A percentile compares a stretch with the other conserved stretches of the same genome.
Evolutionary conservation across 2,888 invertebrate species (phyloP).

Genomic region (Helobdella robusta): DNA sequence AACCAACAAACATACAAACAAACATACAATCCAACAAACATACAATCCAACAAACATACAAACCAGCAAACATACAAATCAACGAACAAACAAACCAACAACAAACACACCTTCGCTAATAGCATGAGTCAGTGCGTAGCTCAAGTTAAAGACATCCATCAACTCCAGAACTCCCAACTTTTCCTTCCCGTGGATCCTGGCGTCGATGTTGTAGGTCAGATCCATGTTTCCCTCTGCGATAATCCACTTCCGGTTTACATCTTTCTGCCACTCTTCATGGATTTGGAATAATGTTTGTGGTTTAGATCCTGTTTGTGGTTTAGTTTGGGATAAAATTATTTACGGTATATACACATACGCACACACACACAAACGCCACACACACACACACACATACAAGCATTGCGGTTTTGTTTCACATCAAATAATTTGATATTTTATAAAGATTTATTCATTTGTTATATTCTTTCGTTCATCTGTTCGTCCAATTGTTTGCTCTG

Average conservation of each 20-base stretch:
- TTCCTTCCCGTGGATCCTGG: not conserved
- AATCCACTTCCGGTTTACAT: not conserved
- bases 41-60: no score
- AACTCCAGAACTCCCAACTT: not conserved
- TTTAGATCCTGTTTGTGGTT: not conserved
- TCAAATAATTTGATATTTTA: no score
- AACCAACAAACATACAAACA: no score
- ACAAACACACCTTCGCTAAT: not conserved
- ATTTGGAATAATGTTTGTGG: not conserved
- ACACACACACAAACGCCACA: no score
- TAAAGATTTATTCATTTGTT: no score
- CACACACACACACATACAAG: not conserved
- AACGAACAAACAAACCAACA: not conserved
- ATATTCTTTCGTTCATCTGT: no score
- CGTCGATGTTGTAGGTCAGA: not conserved
- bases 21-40: no score
- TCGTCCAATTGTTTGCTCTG: no score
- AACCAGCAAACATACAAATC: not conserved
- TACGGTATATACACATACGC: not conserved
- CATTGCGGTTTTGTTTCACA: no score
- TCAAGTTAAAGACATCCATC: not conserved
- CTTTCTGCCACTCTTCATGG: not conserved
- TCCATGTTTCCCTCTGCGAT: not conserved
- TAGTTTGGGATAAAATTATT: not conserved
- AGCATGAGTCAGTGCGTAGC: not conserved